Conservation (phyloP, 1,140 invertebrate species). For the Acromyrmex heyeri region DNA sequence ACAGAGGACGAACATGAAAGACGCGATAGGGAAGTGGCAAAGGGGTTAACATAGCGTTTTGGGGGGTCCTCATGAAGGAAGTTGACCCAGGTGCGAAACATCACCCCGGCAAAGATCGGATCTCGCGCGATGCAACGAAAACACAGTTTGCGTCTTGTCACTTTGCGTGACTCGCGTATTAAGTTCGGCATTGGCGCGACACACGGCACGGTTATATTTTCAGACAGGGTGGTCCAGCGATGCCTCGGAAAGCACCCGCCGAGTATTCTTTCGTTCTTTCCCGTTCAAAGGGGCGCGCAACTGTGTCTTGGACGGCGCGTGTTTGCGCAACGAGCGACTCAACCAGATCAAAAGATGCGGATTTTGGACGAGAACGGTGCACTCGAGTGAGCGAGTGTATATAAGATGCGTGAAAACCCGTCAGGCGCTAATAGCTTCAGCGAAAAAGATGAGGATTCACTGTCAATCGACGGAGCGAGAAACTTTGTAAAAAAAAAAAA, state of each 20-base stretch:
- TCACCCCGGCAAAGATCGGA: conserved; percentile 74
- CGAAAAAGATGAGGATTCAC: background rate
- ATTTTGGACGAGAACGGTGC: conserved; percentile 11
- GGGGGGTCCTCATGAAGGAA: conserved; percentile 82
- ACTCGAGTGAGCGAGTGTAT: conserved; percentile 1
- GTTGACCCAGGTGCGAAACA: conserved; percentile 84
- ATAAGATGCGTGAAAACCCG: conserved; percentile 14
- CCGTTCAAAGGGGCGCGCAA: conserved; percentile 42
- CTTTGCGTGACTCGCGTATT: conserved; percentile 70
- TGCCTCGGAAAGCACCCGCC: conserved; percentile 65
- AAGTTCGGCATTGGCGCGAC: conserved; percentile 65
- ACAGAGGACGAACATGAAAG: conserved; percentile 17
- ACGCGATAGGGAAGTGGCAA: conserved; percentile 21
- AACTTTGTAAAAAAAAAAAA: background rate
- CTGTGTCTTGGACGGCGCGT: background rate
- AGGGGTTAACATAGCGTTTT: conserved; percentile 74
- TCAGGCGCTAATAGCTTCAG: conserved; percentile 16
- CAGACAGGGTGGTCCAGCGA: conserved; percentile 79
- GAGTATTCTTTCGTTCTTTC: conserved; percentile 18
- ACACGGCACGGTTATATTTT: conserved; percentile 67
- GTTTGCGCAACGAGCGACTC: conserved; percentile 56
- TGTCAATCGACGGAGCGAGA: background rate
- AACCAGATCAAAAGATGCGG: conserved; percentile 51
- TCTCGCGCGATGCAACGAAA: conserved; percentile 77
- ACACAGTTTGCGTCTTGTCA: conserved; percentile 79